phyloP scores from a whole-genome alignment of 2,113 vertebrate species.

The Larimichthys polyactis region DNA sequence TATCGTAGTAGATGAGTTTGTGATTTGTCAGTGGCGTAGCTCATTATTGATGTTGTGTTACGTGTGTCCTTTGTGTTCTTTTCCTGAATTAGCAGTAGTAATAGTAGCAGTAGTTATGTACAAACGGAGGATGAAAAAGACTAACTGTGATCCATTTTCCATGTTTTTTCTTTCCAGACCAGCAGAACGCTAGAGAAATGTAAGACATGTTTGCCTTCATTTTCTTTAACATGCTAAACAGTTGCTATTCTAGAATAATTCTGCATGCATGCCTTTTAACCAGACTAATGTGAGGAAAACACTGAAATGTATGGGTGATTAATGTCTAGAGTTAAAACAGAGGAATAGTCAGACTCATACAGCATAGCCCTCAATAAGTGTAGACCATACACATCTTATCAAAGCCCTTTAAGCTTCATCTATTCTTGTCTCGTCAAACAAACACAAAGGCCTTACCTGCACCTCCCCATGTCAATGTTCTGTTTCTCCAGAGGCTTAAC shows the following conservation, averaged over 20 bases:
- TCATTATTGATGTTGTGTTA: slow-evolving; percentile 6
- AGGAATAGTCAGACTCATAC: slow-evolving; percentile 26
- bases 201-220: slow-evolving; percentile 86
- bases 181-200: slow-evolving; percentile 92
- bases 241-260: neutral
- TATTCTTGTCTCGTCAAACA: slow-evolving; percentile 77
- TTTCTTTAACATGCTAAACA: slow-evolving; percentile 14
- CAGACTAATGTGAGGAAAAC: slow-evolving; percentile 7
- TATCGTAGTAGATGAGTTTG: neutral
- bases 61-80: neutral
- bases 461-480: slow-evolving; percentile 27
- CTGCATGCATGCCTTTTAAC: slow-evolving; percentile 20
- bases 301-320: slow-evolving; percentile 7
- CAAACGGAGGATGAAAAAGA: neutral
- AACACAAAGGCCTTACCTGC: slow-evolving; percentile 25
- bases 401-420: slow-evolving; percentile 79
- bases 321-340: neutral
- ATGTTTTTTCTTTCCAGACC: slow-evolving; percentile 86
- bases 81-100: slow-evolving; percentile 7
- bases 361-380: slow-evolving; percentile 79
- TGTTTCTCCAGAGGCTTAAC: slow-evolving; percentile 48
- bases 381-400: slow-evolving; percentile 78
- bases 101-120: neutral
- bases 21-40: neutral
- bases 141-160: slow-evolving; percentile 52